Evolutionary conservation across 2,113 vertebrate species (phyloP).

Genomic region (Coregonus clupeaformis): DNA sequence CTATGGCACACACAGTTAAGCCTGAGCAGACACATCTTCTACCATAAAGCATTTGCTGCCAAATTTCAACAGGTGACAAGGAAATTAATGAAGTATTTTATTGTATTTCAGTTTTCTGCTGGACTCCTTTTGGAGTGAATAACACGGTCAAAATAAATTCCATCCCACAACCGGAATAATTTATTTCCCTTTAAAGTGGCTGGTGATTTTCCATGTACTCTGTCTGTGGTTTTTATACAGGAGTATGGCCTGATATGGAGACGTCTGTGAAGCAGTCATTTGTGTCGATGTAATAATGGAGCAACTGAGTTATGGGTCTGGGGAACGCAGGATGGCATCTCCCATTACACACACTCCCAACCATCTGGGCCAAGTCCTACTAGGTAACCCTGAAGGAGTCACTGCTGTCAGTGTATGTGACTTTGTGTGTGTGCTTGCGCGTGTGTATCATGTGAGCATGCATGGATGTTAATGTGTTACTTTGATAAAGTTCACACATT

Average conservation of each 20-base stretch:
- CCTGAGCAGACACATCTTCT: constrained; percentile 7
- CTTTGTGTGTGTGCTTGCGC: constrained; percentile 13
- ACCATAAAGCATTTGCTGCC: constrained; percentile 31
- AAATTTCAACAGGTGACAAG: constrained; percentile 41
- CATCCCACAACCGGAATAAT: constrained; percentile 31
- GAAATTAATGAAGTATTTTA: constrained; percentile 66
- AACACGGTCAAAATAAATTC: constrained; percentile 64
- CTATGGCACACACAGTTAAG: background rate
- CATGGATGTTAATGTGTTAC: background rate
- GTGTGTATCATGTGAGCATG: constrained; percentile 8
- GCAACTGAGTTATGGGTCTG: constrained; percentile 63
- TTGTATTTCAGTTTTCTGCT: constrained; percentile 47
- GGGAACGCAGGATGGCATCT: constrained; percentile 50
- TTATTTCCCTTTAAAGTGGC: constrained; percentile 48
- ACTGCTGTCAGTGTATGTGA: constrained; percentile 1
- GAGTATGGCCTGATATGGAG: constrained; percentile 47
- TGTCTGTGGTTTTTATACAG: constrained; percentile 34
- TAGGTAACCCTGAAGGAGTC: constrained; percentile 30
- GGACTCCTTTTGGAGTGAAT: constrained; percentile 52
- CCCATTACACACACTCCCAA: constrained; percentile 52
- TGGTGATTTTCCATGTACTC: constrained; percentile 48
- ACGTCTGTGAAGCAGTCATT: constrained; percentile 59
- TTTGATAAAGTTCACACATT: constrained; percentile 12
- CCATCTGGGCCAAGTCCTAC: constrained; percentile 66
- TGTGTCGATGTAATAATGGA: constrained; percentile 62